Evolutionary conservation across 2,113 vertebrate genomes (phyloP).

Genomic region (Trematocara unimaculatum): DNA sequence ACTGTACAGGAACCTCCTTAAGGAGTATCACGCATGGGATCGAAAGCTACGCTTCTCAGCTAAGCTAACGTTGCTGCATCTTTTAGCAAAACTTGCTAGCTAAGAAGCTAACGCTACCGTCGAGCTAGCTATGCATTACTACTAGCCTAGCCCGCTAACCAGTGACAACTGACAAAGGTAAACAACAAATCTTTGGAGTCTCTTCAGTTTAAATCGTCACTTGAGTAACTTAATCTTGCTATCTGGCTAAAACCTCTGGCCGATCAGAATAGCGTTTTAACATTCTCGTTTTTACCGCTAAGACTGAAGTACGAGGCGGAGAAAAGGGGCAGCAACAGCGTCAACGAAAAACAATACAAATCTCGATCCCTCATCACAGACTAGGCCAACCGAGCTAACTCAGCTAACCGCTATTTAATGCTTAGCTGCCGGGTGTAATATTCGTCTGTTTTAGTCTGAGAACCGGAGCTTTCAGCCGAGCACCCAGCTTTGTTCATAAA

Average conservation of each 20-base stretch:
- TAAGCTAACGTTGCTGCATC: conserved; percentile 56
- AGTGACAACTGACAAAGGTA: conserved; percentile 66
- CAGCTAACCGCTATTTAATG: conserved; percentile 1
- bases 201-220: not conserved
- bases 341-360: conserved; percentile 60
- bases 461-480: not conserved
- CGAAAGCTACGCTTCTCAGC: conserved; percentile 40
- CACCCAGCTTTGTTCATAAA: not conserved
- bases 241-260: not conserved
- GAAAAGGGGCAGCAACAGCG: conserved; percentile 42
- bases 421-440: not conserved
- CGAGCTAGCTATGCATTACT: conserved; percentile 59
- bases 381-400: conserved; percentile 30
- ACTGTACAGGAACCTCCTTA: conserved; percentile 8
- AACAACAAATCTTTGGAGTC: conserved; percentile 33
- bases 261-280: not conserved
- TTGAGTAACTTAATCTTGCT: not conserved
- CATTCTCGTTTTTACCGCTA: not conserved
- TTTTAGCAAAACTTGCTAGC: conserved; percentile 63
- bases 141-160: conserved; percentile 57
- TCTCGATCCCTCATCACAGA: conserved; percentile 2
- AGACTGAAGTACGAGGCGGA: conserved; percentile 2
- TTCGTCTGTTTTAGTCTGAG: not conserved
- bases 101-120: conserved; percentile 44
- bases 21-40: conserved; percentile 24